Conservation (phyloP, 2,113 vertebrate genomes). For the Labrus mixtus region DNA sequence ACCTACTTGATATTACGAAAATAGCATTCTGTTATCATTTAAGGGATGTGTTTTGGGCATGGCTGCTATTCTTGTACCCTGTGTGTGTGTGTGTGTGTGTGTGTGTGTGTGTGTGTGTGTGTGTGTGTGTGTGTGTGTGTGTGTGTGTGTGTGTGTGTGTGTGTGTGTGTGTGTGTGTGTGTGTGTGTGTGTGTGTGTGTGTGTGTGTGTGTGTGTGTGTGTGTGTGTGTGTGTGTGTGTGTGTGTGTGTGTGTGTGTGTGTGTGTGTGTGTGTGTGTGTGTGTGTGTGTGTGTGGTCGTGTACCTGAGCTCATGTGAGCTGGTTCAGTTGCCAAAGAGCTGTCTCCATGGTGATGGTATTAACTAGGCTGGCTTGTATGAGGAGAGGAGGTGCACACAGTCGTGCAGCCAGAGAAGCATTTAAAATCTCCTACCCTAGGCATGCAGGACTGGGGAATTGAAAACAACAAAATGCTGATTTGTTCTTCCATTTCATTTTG, state of each 20-base stretch:
- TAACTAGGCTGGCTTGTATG: constrained; percentile 73
- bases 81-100: constrained; percentile 60
- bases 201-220: constrained; percentile 53
- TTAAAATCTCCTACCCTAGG: constrained; percentile 60
- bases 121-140: constrained; percentile 59
- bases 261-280: constrained; percentile 35
- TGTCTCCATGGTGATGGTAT: constrained; percentile 82
- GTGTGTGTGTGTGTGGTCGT: constrained; percentile 60
- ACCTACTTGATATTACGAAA: constrained; percentile 52
- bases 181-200: constrained; percentile 47
- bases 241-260: constrained; percentile 59
- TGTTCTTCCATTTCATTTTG: constrained; percentile 32
- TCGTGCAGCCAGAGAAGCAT: constrained; percentile 54
- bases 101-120: constrained; percentile 32
- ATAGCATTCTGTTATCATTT: constrained; percentile 57
- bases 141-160: constrained; percentile 61
- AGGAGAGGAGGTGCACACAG: constrained; percentile 65
- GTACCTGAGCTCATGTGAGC: constrained; percentile 70
- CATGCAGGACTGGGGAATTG: constrained; percentile 42
- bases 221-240: constrained; percentile 37
- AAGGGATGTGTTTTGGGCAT: constrained; percentile 44
- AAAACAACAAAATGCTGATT: constrained; percentile 53
- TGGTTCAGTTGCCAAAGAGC: constrained; percentile 72
- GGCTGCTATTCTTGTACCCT: constrained; percentile 54
- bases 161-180: constrained; percentile 60